phyloP scores from a whole-genome alignment of 2,797 vertebrate genomes.

The Tympanoctomys barrerae region DNA sequence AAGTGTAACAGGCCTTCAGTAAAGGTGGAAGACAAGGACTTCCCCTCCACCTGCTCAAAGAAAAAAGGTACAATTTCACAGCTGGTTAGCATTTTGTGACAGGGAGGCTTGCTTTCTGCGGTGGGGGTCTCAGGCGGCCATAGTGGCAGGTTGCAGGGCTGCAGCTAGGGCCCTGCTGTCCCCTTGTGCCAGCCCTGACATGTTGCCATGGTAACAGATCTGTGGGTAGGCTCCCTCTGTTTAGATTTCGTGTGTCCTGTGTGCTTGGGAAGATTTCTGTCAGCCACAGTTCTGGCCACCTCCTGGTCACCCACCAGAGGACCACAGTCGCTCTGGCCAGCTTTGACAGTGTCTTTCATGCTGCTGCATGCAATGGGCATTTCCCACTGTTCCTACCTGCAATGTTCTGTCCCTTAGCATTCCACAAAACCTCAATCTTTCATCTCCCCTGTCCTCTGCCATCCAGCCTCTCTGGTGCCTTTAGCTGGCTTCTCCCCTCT shows the following conservation, averaged over 20 bases:
- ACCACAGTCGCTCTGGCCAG: neutral
- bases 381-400: neutral
- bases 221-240: neutral
- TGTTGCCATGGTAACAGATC: neutral
- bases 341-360: neutral
- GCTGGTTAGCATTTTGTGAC: neutral
- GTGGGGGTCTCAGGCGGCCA: neutral
- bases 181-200: neutral
- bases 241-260: neutral
- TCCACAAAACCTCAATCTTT: neutral
- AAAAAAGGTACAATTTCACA: constrained; percentile 94
- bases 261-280: neutral
- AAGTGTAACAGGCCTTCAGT: constrained; percentile 98
- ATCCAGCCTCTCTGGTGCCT: neutral
- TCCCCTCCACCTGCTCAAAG: constrained; percentile 98
- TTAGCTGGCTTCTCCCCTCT: neutral
- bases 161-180: neutral
- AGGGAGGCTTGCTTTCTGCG: neutral
- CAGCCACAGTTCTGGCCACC: neutral
- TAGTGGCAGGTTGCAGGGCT: neutral
- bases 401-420: neutral
- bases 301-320: neutral
- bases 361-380: neutral
- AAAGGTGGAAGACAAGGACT: constrained; percentile 99
- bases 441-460: neutral